These are phyloP conservation scores for Cyanoderma ruficeps DNA, from an alignment of 2,113 vertebrate species.

Conservation along the genomic window DNA sequence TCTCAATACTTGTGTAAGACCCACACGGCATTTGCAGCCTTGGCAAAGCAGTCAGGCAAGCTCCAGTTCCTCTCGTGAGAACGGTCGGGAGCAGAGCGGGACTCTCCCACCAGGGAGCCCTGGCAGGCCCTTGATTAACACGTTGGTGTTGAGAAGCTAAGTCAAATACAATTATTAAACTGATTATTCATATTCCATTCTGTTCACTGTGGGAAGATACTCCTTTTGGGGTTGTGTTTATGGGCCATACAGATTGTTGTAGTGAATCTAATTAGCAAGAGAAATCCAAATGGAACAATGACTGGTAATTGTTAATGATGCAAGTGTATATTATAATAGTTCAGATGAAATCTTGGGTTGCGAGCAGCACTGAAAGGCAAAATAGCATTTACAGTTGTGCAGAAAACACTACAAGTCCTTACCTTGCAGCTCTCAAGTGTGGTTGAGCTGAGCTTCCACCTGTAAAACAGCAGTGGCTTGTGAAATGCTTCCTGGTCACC, in stretches of 20 bases:
- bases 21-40: not conserved
- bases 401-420: not conserved
- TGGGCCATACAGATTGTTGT: not conserved
- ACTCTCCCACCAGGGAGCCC: not conserved
- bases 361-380: not conserved
- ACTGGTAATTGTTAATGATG: slow-evolving; percentile 32
- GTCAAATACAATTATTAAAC: slow-evolving; percentile 28
- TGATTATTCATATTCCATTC: slow-evolving; percentile 35
- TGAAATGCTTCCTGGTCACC: not conserved
- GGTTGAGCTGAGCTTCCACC: not conserved
- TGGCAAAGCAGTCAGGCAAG: not conserved
- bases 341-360: not conserved
- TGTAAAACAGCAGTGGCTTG: not conserved
- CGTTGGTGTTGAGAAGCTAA: not conserved
- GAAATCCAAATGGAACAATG: slow-evolving; percentile 34
- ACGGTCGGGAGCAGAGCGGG: not conserved
- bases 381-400: not conserved
- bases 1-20: not conserved
- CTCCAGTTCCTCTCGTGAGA: not conserved
- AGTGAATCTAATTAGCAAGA: slow-evolving; percentile 47
- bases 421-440: not conserved
- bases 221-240: slow-evolving; percentile 55
- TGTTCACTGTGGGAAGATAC: slow-evolving; percentile 31
- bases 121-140: not conserved
- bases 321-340: not conserved